Evolutionary conservation across 2,888 invertebrate genomes (phyloP).

Genomic region (Sarcophaga subvicina): DNA sequence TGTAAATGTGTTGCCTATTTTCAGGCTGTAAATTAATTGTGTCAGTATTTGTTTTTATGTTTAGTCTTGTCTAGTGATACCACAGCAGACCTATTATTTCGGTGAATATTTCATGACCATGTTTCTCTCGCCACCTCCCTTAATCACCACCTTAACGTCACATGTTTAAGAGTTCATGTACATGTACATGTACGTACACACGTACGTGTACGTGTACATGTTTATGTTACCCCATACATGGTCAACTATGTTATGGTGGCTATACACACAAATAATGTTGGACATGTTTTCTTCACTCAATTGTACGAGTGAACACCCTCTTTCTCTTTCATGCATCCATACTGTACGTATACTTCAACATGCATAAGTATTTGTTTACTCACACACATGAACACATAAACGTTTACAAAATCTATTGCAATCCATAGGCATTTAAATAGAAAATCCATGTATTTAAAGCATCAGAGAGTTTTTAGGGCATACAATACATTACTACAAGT

Average conservation of each 20-base stretch:
- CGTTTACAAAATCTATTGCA: neutral
- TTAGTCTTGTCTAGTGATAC: constrained; percentile 23
- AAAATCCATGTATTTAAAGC: no score
- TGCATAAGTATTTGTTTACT: neutral
- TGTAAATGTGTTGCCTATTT: neutral
- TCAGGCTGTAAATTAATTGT: neutral
- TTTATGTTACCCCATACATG: neutral
- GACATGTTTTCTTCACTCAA: constrained; percentile 15
- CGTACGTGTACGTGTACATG: no score
- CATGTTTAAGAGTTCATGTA: no score
- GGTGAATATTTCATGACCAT: constrained; percentile 50
- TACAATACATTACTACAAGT: no score
- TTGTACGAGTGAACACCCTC: neutral
- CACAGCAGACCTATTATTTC: constrained; percentile 37
- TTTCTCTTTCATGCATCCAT: neutral
- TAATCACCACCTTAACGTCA: neutral
- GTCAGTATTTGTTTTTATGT: neutral
- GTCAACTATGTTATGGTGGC: neutral
- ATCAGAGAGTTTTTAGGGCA: no score
- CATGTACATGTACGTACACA: neutral
- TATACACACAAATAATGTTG: neutral
- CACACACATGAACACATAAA: neutral
- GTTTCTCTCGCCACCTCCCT: neutral
- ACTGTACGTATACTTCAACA: no score
- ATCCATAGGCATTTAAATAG: neutral